These are phyloP conservation scores for Strongylocentrotus purpuratus DNA, from an alignment of 35 echinoderm and acorn worm genomes.

Conservation along the genomic window DNA sequence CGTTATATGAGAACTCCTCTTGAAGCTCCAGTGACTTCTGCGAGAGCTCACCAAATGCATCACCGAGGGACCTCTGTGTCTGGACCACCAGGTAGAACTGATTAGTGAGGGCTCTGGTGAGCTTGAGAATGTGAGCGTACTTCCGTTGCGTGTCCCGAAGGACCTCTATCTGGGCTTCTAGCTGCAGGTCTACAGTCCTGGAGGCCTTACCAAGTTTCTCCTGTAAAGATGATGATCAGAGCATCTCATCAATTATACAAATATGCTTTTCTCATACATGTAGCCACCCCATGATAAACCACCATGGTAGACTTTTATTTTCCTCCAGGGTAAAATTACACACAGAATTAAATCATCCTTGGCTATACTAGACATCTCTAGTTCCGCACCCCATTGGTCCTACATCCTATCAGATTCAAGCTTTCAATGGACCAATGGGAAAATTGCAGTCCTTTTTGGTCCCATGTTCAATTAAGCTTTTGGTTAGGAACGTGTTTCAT, in stretches of 20 bases:
- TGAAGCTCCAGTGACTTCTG: conserved; percentile 91
- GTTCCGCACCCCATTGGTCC: too few relatives aligned
- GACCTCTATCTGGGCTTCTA: conserved; percentile 99
- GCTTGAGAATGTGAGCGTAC: conserved; percentile 88
- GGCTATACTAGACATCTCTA: too few relatives aligned
- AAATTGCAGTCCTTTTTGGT: too few relatives aligned
- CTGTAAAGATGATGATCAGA: conserved; percentile 14
- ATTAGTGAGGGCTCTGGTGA: conserved; percentile 81
- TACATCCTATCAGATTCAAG: too few relatives aligned
- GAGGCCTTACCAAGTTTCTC: conserved; percentile 83
- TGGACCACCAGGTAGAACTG: conserved; percentile 96
- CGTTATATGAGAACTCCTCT: conserved; percentile 95
- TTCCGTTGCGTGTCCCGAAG: conserved; percentile 94
- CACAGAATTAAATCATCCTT: too few relatives aligned
- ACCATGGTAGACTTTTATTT: too few relatives aligned
- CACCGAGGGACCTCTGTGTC: conserved; percentile 91
- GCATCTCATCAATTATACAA: background rate
- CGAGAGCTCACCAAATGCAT: conserved; percentile 89
- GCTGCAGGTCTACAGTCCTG: conserved; percentile 90
- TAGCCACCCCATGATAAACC: too few relatives aligned
- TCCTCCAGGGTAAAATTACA: too few relatives aligned
- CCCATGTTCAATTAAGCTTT: too few relatives aligned
- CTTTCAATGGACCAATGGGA: too few relatives aligned
- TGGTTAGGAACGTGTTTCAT: too few relatives aligned
- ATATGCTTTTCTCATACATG: too few relatives aligned